Conservation (phyloP, 2,797 vertebrate species). For the Cephalopachus bancanus region DNA sequence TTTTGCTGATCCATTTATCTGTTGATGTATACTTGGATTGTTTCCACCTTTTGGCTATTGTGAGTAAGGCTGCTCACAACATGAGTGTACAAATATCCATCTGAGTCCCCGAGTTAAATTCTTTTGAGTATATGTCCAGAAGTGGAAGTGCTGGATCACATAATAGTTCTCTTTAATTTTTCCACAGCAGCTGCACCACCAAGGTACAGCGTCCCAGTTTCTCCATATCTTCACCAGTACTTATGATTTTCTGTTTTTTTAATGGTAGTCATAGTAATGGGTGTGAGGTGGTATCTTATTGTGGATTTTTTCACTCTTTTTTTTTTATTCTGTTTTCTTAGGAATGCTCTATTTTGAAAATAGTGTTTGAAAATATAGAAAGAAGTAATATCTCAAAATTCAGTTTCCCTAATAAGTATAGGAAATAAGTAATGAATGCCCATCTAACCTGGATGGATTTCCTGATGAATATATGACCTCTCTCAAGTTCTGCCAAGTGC, state of each 20-base stretch:
- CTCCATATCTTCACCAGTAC: not conserved
- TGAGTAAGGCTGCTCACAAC: not conserved
- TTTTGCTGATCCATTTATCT: not conserved
- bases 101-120: not conserved
- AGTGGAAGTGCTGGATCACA: not conserved
- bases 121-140: not conserved
- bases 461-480: not conserved
- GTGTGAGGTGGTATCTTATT: not conserved
- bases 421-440: not conserved
- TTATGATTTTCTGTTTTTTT: not conserved
- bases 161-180: slow-evolving; percentile 28
- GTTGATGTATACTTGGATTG: not conserved
- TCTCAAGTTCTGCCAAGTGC: not conserved
- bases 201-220: not conserved
- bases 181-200: not conserved
- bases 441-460: not conserved
- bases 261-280: not conserved
- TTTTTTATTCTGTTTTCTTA: slow-evolving; percentile 35
- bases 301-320: not conserved
- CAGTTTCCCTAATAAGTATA: not conserved
- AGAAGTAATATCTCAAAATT: not conserved
- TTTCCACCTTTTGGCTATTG: not conserved
- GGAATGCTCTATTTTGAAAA: not conserved
- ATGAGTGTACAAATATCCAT: not conserved
- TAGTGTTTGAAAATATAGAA: not conserved